These are phyloP conservation scores for Syngnathoides biaculeatus DNA, from an alignment of 2,113 vertebrate genomes.

Conservation along the genomic window DNA sequence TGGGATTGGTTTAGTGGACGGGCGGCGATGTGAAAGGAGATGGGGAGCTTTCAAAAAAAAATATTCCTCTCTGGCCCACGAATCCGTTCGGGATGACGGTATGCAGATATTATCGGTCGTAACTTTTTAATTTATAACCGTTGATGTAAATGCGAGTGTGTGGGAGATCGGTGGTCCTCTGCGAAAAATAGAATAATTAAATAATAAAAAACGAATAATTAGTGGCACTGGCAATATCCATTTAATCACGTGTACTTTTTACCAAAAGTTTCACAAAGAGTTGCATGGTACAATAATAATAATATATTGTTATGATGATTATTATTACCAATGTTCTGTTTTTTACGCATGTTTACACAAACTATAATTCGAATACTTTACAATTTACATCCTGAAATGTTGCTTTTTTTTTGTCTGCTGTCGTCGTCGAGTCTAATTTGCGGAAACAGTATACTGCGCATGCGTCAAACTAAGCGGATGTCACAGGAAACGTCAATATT, in stretches of 20 bases:
- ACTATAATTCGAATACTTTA: no score
- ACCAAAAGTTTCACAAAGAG: no score
- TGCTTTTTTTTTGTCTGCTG: no score
- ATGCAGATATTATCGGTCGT: neutral
- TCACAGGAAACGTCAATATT: no score
- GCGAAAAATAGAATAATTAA: no score
- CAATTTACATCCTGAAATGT: no score
- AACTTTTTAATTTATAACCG: neutral
- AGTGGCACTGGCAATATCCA: no score
- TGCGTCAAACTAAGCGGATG: neutral
- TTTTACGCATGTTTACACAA: no score
- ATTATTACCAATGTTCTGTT: no score
- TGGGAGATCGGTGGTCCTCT: conserved; percentile 5
- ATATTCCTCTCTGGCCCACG: conserved; percentile 4
- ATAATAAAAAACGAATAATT: neutral
- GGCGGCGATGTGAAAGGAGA: neutral
- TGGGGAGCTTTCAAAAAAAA: conserved; percentile 1
- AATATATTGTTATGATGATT: no score
- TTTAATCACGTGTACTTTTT: no score
- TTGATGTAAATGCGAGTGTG: neutral
- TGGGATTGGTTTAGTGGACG: conserved; percentile 18
- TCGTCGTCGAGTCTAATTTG: neutral
- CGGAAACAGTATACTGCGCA: neutral
- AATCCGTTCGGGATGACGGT: conserved; percentile 6
- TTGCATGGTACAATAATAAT: no score